Evolutionary conservation across 2,888 invertebrate species (phyloP).

Genomic region (Portevinia maculata): DNA sequence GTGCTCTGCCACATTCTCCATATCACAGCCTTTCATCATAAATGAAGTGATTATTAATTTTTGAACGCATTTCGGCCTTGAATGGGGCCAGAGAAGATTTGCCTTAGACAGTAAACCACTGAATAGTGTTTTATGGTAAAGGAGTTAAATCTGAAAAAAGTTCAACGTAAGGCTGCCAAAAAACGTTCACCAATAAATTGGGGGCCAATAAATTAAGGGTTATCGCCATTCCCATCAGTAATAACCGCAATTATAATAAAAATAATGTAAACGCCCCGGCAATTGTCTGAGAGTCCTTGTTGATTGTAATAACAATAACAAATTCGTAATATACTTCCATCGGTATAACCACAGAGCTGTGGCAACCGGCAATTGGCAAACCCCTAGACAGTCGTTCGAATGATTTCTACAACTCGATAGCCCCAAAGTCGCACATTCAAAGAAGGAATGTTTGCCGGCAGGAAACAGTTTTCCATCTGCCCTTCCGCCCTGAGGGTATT

Average conservation of each 20-base stretch:
- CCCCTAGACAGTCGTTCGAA: conserved; percentile 46
- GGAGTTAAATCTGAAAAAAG: conserved; percentile 5
- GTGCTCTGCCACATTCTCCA: background rate
- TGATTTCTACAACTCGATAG: conserved; percentile 52
- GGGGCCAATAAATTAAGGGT: conserved; percentile 50
- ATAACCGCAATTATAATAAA: conserved; percentile 59
- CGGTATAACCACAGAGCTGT: conserved; percentile 10
- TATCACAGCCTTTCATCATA: conserved; percentile 9
- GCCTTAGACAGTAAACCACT: background rate
- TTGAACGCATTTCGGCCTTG: conserved; percentile 7
- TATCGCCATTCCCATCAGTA: conserved; percentile 56
- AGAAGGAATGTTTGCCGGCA: conserved; percentile 47
- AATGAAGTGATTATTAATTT: conserved; percentile 53
- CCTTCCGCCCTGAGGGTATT: conserved; percentile 32
- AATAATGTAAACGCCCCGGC: conserved; percentile 39
- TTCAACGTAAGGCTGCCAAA: conserved; percentile 20
- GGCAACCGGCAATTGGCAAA: conserved; percentile 36
- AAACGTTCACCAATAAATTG: conserved; percentile 47
- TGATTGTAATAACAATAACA: conserved; percentile 57
- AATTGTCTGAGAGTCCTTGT: conserved; percentile 50
- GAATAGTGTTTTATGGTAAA: conserved; percentile 7
- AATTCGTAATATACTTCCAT: conserved; percentile 44
- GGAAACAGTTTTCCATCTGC: conserved; percentile 55
- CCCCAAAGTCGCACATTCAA: conserved; percentile 45
- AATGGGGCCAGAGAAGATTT: conserved; percentile 3